These are phyloP conservation scores for Mus caroli DNA, from an alignment of 2,797 vertebrate species.

Conservation along the genomic window DNA sequence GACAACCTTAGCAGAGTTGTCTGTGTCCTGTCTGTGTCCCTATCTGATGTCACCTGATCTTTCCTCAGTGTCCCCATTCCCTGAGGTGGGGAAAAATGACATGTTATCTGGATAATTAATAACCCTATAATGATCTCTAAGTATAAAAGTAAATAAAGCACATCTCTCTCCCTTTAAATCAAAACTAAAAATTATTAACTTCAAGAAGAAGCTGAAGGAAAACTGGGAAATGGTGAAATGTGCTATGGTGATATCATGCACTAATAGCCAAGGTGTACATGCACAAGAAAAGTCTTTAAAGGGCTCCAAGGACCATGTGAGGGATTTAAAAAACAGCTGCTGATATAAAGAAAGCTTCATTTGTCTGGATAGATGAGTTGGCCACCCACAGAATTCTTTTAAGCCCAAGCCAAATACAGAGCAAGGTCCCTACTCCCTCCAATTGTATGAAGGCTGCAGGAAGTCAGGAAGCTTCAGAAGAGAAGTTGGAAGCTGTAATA, in stretches of 20 bases:
- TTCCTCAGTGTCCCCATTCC: not conserved
- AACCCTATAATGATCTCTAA: not conserved
- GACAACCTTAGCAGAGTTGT: not conserved
- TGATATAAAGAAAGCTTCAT: not conserved
- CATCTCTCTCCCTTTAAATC: not conserved
- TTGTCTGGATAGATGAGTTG: not conserved
- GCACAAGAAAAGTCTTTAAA: not conserved
- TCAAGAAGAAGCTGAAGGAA: not conserved
- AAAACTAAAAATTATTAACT: not conserved
- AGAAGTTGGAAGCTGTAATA: not conserved
- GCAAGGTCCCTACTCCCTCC: not conserved
- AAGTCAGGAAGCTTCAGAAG: not conserved
- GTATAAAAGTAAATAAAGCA: not conserved
- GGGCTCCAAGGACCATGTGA: not conserved
- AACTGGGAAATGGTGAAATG: not conserved
- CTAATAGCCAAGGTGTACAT: not conserved
- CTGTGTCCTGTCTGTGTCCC: not conserved
- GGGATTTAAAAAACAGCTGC: no score
- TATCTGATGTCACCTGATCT: not conserved
- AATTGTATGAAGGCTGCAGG: not conserved
- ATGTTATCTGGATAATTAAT: not conserved
- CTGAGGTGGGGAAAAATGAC: no score
- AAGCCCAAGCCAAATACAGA: not conserved
- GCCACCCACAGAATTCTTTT: not conserved
- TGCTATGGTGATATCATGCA: not conserved